phyloP scores from a whole-genome alignment of 2,113 vertebrate species.

The Tupaia tana region DNA sequence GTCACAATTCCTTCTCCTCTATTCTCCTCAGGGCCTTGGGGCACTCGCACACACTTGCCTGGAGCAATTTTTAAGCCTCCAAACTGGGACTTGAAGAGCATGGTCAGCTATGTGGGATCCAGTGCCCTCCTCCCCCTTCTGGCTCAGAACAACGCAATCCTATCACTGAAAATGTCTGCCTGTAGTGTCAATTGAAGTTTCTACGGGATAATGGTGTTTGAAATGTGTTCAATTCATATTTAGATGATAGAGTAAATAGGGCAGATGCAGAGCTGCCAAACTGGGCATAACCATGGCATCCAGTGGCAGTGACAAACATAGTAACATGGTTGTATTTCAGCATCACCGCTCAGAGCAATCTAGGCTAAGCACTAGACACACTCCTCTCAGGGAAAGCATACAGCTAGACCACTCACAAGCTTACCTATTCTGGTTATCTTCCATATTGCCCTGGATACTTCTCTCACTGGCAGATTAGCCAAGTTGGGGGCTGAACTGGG shows the following conservation, averaged over 20 bases:
- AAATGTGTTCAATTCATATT: background rate
- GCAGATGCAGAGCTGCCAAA: background rate
- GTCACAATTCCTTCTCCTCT: too few species aligned
- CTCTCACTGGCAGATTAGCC: background rate
- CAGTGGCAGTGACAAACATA: background rate
- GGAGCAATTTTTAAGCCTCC: too few species aligned
- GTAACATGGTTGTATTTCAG: background rate
- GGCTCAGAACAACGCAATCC: background rate
- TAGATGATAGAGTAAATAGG: background rate
- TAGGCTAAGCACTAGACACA: background rate
- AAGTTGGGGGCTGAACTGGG: background rate
- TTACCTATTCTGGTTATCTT: constrained; percentile 1
- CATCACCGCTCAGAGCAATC: background rate
- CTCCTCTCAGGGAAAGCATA: background rate
- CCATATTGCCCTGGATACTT: background rate
- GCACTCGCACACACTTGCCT: too few species aligned
- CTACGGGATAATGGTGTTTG: background rate
- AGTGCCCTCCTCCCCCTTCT: too few species aligned
- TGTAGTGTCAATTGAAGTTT: background rate
- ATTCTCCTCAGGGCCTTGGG: too few species aligned
- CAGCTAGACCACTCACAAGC: background rate
- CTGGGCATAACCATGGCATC: background rate
- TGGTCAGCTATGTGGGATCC: too few species aligned
- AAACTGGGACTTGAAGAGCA: too few species aligned
- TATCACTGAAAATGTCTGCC: background rate